Percentiles rank a stretch among this genome's conserved stretches.
Evolutionary conservation across 2,113 vertebrate species (phyloP).

Genomic region (Melanostigma gelatinosum): DNA sequence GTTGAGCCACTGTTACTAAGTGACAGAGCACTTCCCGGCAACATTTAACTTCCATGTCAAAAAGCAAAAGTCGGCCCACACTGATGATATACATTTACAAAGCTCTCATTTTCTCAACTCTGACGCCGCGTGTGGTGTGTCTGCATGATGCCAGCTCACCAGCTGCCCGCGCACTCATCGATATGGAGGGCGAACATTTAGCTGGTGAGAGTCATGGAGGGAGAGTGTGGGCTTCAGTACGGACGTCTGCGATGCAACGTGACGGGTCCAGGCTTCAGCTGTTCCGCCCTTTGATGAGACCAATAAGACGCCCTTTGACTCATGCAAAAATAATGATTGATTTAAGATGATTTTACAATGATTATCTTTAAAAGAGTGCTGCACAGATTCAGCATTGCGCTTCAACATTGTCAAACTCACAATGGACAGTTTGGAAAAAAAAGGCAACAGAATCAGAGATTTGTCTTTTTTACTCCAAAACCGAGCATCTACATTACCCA

Average conservation of each 20-base stretch:
- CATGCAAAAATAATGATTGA: neutral
- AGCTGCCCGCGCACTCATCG: slow-evolving; percentile 64
- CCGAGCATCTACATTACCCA: neutral
- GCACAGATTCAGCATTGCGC: neutral
- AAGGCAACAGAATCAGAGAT: neutral
- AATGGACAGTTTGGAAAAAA: neutral
- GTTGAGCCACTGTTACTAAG: slow-evolving; percentile 32
- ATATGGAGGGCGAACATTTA: slow-evolving; percentile 57
- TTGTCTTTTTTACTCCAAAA: neutral
- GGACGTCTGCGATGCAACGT: slow-evolving; percentile 48
- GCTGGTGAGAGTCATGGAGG: slow-evolving; percentile 49
- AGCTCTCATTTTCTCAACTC: slow-evolving; percentile 27
- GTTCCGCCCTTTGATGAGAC: slow-evolving; percentile 35
- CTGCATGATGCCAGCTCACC: slow-evolving; percentile 57
- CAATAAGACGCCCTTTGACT: slow-evolving; percentile 19
- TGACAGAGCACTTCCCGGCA: slow-evolving; percentile 14
- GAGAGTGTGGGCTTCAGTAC: slow-evolving; percentile 49
- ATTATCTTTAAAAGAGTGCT: neutral
- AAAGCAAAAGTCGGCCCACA: slow-evolving; percentile 10
- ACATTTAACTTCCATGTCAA: slow-evolving; percentile 19
- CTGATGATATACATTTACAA: slow-evolving; percentile 26
- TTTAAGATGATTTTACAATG: neutral
- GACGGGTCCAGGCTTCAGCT: slow-evolving; percentile 43
- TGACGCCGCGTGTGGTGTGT: slow-evolving; percentile 7
- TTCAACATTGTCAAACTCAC: neutral